Base-by-base conservation (phyloP, 2,113 vertebrate genomes). In the Scatophagus argus region DNA sequence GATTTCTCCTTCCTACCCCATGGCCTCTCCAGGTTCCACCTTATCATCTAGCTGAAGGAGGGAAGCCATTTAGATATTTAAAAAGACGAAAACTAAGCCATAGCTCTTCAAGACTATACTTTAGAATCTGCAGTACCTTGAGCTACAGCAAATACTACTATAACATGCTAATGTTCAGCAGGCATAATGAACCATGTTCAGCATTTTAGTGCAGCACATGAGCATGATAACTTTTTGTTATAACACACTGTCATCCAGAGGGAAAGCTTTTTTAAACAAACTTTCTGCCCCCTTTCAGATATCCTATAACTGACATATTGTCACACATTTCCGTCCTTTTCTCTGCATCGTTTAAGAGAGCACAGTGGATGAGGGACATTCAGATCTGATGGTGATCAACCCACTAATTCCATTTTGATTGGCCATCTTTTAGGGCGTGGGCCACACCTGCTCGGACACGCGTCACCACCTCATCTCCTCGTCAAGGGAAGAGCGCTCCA, bases 401-500 rank as follows among this genome's bases (percentile, higher is more conserved):
- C 46, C 1, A 1, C 77, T 83, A 82, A 86, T 88, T 82, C 76
- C 55, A 84, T 70, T 84, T 85, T 86, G 71, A 93, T 89, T 72
- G 73, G 59, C 61, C 75, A 68, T 74, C 81, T 76, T 76, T 59
- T 69, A 61, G 71, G 19, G 49, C 59, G 58, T 68, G n/a, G 41
- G 68, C 84, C 88, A 88, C 89, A 89, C 88, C 86, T 91, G 85
- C 75, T 85, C 27, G 31, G 88, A 85, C 77, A 90, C 21, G 85
- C 67, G 25, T 68, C 82, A 52, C 76, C 65, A 60, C 77, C 10
- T 79, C 58, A 4, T 81, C 78, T 55, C 64, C 66, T 85, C 87
- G n/a, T 82, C 84, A 88, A 21, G 36, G 54, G 63, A 41, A 63
- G 38, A 68, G 27, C 6, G 2, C 63, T 88, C 76, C 75, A 77